Base-by-base conservation (phyloP, 2,888 invertebrate genomes). In the Deilephila elpenor region DNA sequence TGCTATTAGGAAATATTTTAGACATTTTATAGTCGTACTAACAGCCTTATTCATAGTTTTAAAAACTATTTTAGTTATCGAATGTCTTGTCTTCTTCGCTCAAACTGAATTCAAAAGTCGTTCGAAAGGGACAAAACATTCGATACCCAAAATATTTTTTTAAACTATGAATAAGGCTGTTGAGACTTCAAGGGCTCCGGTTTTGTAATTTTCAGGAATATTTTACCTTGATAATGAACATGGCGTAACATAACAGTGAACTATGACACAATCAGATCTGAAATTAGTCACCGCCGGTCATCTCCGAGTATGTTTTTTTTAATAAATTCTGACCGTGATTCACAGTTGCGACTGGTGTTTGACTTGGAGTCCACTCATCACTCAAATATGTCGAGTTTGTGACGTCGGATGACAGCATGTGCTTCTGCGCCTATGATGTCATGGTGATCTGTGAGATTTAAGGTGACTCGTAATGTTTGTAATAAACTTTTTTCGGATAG, bases 381-480 rank as follows among this genome's bases (percentile, higher is more conserved):
- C 83, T 86, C 75, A 81, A 84, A 82, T 86, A 91, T 88, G 85
- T 78, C 20, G 71, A 62, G 61, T 51, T 25, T 71, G 82, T 90
- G 89, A 92, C 91, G 90, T 85, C 77, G 80, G 74, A 71, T 75
- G 75, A 75, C 75, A 78, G 82, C 81, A 83, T 81, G 80, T 76
- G 78, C 78, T 82, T 84, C 78, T 78, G 75, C 78, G 77, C 81
- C 79, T 82, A 84, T 92, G 92, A 92, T 88, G 86, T 91, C 91
- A 92, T 85, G 59, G 56, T 85, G 59, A 34, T 67, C 67, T 67
- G 64, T 59, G 56, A 62, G 17, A 32, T 51, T 20, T 59, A 60
- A n/a, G 37, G 72, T 72, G 62, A 37, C 34, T 64, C 17, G 20
- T 64, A 62, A 75, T 83, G 80, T 84, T 80, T 82, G 78, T 82